Percentiles rank a stretch among this genome's conserved stretches.
These are phyloP conservation scores for Hydropsyche betteni DNA, from an alignment of 2,888 invertebrate genomes.

Conservation along the genomic window DNA sequence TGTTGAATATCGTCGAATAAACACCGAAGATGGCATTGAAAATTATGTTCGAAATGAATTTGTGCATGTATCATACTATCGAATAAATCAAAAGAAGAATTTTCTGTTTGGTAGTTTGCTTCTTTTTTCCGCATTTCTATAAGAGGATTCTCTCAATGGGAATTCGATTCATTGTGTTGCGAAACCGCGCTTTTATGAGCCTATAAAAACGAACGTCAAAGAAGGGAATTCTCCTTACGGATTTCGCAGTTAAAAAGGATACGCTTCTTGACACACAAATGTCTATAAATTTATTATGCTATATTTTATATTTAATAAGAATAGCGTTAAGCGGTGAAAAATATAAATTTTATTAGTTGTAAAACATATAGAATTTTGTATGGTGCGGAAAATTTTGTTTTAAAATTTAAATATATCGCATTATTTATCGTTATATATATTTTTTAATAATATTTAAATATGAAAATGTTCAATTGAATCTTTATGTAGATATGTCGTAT, in stretches of 20 bases:
- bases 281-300: constrained; percentile 21
- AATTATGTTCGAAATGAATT: not conserved
- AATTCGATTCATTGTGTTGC: constrained; percentile 14
- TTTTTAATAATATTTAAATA: no score
- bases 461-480: no score
- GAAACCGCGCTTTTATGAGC: constrained; percentile 24
- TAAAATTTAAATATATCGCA: no score
- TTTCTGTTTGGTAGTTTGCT: not conserved
- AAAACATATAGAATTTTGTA: no score
- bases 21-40: not conserved
- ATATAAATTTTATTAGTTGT: no score
- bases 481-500: no score
- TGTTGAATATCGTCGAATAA: not conserved
- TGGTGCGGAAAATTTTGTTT: no score
- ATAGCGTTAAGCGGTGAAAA: no score
- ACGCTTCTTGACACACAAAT: constrained; percentile 24
- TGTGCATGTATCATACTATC: no score
- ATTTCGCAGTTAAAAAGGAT: constrained; percentile 11
- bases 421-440: no score
- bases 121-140: not conserved
- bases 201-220: constrained; percentile 5
- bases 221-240: constrained; percentile 1
- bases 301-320: not conserved
- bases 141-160: not conserved
- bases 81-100: not conserved